Base-by-base conservation (phyloP, 2,113 vertebrate genomes). In the Planiliza haematocheilus region DNA sequence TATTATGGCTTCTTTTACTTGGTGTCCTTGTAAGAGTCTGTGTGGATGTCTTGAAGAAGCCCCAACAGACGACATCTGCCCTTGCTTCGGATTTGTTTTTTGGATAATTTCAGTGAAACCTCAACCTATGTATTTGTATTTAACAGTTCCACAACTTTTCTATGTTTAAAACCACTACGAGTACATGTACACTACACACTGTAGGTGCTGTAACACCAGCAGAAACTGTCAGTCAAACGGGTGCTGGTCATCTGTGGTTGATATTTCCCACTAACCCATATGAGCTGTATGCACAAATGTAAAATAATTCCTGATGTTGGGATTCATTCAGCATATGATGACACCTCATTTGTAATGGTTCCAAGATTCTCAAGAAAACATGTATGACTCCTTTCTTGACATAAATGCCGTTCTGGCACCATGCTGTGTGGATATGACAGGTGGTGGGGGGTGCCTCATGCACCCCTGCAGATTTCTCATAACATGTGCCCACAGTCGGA, bases 401-500 rank as follows among this genome's bases (percentile, higher is more conserved):
- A 16, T 51, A 24, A 57, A 77, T 21, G 49, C 8, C 55, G 46
- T 70, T 56, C 10, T 21, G 46, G 67, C 52, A 7, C 43, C 61
- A 20, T n/a, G 66, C 59, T 52, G 68, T 49, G 52, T 10, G 56
- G 63, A 30, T 67, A 74, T 84, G 77, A 79, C 74, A 67, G 79
- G 68, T 83, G 79, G 79, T 37, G 63, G 77, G 71, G 12, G 39
- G 45, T 50, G 43, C 53, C 45, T 37, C 67, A 46, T 5, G 45
- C 62, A 59, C 56, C 61, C 70, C 71, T 56, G 82, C 56, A 46
- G 76, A 13, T 68, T 68, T 43, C 60, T 70, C 61, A 58, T 39
- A 42, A 61, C 61, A 53, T 34, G 62, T 16, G 42, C 52, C 51
- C 46, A 38, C 51, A 43, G 57, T 7, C 9, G 7, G 30, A 68